These are phyloP conservation scores for Microvelia longipes DNA, from an alignment of 1,140 invertebrate genomes.

Conservation along the genomic window DNA sequence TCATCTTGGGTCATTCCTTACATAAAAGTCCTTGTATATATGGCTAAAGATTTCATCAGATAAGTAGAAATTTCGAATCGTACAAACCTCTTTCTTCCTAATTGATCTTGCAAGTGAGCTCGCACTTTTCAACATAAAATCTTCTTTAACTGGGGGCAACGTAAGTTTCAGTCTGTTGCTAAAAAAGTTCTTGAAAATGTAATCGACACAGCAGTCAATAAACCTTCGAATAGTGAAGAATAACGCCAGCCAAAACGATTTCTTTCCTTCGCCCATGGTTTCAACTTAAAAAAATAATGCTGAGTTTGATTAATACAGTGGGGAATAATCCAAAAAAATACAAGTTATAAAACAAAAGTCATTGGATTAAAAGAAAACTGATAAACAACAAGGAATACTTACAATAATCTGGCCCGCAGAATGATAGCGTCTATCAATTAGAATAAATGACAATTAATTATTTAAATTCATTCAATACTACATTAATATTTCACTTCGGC, in stretches of 20 bases:
- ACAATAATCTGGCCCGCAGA: too few relatives aligned
- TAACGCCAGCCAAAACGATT: not conserved
- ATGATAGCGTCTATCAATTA: too few relatives aligned
- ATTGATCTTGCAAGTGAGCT: constrained; percentile 46
- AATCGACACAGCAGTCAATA: constrained; percentile 32
- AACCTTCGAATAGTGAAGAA: constrained; percentile 4
- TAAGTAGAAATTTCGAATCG: not conserved
- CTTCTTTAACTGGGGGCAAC: constrained; percentile 39
- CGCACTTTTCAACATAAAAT: constrained; percentile 46
- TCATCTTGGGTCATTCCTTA: too few relatives aligned
- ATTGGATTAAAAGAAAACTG: too few relatives aligned
- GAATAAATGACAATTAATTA: too few relatives aligned
- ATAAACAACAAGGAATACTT: too few relatives aligned
- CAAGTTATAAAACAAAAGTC: too few relatives aligned
- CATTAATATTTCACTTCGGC: too few relatives aligned
- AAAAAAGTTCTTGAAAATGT: constrained; percentile 32
- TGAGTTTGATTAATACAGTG: too few relatives aligned
- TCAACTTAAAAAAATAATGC: too few relatives aligned
- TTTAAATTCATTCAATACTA: too few relatives aligned
- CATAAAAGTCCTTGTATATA: not conserved
- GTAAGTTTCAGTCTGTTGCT: constrained; percentile 28
- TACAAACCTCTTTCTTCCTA: constrained; percentile 30
- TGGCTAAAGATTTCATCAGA: not conserved
- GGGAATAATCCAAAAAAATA: too few relatives aligned
- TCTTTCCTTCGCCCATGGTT: not conserved